A percentile compares a stretch with the other conserved stretches of the same genome.
Evolutionary conservation across 2,888 invertebrate species (phyloP).

Genomic region (Apeira syringaria): DNA sequence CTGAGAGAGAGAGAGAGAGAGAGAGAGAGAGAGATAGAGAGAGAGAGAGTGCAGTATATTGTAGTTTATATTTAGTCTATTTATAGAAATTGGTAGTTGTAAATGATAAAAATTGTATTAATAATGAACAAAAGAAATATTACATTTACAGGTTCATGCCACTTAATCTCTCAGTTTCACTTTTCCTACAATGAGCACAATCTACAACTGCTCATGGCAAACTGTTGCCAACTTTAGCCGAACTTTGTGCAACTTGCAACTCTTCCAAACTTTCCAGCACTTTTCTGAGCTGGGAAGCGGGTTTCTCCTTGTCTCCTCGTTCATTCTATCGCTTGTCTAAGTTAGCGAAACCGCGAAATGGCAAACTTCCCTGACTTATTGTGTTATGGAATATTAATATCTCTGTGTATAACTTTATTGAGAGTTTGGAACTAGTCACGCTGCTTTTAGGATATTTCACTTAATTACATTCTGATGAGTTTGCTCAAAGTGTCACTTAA

Average conservation of each 20-base stretch:
- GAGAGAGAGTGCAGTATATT: too few species aligned
- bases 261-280: conserved; percentile 9
- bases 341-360: conserved; percentile 37
- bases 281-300: conserved; percentile 9
- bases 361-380: conserved; percentile 36
- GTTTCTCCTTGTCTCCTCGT: conserved; percentile 16
- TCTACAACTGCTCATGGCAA: conserved; percentile 15
- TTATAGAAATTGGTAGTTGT: too few species aligned
- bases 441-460: conserved; percentile 16
- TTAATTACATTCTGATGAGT: conserved; percentile 10
- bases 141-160: too few species aligned
- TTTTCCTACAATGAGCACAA: conserved; percentile 8
- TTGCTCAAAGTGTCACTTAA: neutral
- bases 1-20: too few species aligned
- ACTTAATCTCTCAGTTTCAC: too few species aligned
- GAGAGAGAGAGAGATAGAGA: too few species aligned
- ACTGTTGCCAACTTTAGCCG: conserved; percentile 6
- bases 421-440: conserved; percentile 14
- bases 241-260: conserved; percentile 7
- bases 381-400: conserved; percentile 40
- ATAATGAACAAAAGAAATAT: too few species aligned
- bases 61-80: too few species aligned
- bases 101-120: too few species aligned
- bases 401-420: conserved; percentile 23
- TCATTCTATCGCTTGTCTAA: conserved; percentile 13